Evolutionary conservation across 2,797 vertebrate species (phyloP), one percentile per base, ranked within the genome.

Genomic region (Nannoperca australis): DNA sequence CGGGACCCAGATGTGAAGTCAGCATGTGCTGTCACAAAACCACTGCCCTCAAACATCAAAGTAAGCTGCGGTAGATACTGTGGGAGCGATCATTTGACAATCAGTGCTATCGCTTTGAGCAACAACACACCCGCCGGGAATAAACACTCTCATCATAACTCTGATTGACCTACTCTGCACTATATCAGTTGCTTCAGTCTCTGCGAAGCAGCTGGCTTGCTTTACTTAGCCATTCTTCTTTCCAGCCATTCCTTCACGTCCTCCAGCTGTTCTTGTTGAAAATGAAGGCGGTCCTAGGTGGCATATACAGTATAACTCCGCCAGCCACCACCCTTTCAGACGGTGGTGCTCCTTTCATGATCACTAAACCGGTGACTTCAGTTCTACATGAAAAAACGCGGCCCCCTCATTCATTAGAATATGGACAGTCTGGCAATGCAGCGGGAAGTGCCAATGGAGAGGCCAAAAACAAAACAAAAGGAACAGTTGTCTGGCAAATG

Each of bases 1-100:
- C 27, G 17, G 72, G 80, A 74, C 70, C 84, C 85, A 90, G 87
- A 90, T 88, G 88, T 88, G 81, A 82, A 87, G 88, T 90, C 90
- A 89, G 88, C 86, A 55, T 89, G 80, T 84, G 76, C 85, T 89
- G 89, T 90, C 89, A 89, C 85, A 86, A 89, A 84, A 82, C 49
- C 47, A 17, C 78, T 87, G 86, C 83, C 85, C 84, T 81, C 77
- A 64, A 79, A 92, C 88, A 88, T 92, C 88, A 90, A 91, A 89
- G 84, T 77, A 59, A 85, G 60, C 70, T 63, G 67, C 56, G 30
- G 76, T n/a, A 38, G 79, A 79, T 74, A 72, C 78, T 63, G 65
- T n/a, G 34, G 66, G 76, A 88, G 72, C 76, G 74, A 75, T 86
- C 80, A 34, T 88, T 82, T 44, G 38, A 88, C 83, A 88, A 91